Base-by-base conservation (phyloP, 1,140 invertebrate genomes). In the Papilio aristodemus region DNA sequence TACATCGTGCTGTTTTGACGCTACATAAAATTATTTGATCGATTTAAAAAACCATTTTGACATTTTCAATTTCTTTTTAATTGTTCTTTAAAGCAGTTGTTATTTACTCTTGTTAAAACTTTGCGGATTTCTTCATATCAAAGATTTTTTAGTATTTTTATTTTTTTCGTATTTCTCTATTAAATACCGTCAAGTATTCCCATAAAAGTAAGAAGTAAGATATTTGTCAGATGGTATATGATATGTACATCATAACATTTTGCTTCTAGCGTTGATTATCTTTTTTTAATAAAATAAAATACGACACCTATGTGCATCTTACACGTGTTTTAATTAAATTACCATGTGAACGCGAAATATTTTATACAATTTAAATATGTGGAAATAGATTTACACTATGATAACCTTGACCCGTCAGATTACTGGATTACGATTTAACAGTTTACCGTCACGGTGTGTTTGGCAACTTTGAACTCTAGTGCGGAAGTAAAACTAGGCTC, bases 1-100 rank as follows among this genome's bases (percentile, higher is more conserved):
- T 54, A 54, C 46, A 54, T 54, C 17, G 46, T 54, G 46, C 10
- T 54, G 46, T 54, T 54, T 54, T 54, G 46, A 54, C 46, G 46
- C 46, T 25, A 13, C 46, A 22, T 22, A 54, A 54, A 54, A 54
- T 54, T 54, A 54, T 54, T 54, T 54, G 46, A 54, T 54, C 22
- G 46, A 22, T 32, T 54, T 22, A 19, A 54, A n/a, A n/a, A 54
- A 54, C 7, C 46, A 17, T 22, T 13, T 22, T 54, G 46, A 22
- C 46, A 54, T 54, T 54, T 6, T 54, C 19, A 25, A 22, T 13
- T 54, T 54, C 46, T 54, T 54, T 54, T 54, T 54, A 22, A 54
- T 22, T 0, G 3, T 54, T 54, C n/a, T 54, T 13, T 54, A 22
- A 25, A 54, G 46, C 19, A 22, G 46, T 54, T 54, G 22, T 54